Percentiles rank a stretch among this genome's conserved stretches.
These are phyloP conservation scores for Pavo muticus DNA, from an alignment of 2,113 vertebrate species.

Conservation along the genomic window DNA sequence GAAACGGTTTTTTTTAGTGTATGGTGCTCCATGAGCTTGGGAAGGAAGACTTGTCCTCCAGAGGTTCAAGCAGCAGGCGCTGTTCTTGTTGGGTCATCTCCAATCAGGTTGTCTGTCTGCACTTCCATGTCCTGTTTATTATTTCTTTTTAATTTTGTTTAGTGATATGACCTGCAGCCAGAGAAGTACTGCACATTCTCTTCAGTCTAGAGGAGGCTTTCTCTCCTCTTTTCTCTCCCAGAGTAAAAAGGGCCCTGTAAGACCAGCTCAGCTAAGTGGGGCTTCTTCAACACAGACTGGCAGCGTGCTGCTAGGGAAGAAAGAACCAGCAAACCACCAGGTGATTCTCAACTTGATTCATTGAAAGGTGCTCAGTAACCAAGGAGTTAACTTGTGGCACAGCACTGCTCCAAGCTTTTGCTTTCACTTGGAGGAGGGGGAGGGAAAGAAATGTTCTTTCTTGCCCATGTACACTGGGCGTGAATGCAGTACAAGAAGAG, in stretches of 20 bases:
- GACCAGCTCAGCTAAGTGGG: constrained; percentile 62
- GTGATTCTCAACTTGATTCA: constrained; percentile 64
- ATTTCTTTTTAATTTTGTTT: background rate
- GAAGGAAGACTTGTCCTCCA: background rate
- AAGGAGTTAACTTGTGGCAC: background rate
- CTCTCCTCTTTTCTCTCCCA: constrained; percentile 92
- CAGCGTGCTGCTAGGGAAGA: constrained; percentile 75
- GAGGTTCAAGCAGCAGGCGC: background rate
- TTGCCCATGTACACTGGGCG: background rate
- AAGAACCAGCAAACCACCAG: constrained; percentile 82
- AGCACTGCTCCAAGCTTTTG: background rate
- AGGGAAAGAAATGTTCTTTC: background rate
- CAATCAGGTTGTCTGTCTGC: background rate
- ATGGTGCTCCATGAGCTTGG: background rate
- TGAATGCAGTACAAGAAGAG: background rate
- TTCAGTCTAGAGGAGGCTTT: constrained; percentile 87
- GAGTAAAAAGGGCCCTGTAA: constrained; percentile 83
- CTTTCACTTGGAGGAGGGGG: background rate
- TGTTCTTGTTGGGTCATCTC: background rate
- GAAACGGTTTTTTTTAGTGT: background rate
- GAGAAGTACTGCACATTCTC: constrained; percentile 79
- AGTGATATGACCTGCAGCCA: constrained; percentile 93
- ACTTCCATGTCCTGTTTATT: background rate
- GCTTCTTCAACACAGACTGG: constrained; percentile 81
- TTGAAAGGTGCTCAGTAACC: background rate